These are phyloP conservation scores for Harpalus rubripes DNA, from an alignment of 2,888 invertebrate species.

Conservation along the genomic window DNA sequence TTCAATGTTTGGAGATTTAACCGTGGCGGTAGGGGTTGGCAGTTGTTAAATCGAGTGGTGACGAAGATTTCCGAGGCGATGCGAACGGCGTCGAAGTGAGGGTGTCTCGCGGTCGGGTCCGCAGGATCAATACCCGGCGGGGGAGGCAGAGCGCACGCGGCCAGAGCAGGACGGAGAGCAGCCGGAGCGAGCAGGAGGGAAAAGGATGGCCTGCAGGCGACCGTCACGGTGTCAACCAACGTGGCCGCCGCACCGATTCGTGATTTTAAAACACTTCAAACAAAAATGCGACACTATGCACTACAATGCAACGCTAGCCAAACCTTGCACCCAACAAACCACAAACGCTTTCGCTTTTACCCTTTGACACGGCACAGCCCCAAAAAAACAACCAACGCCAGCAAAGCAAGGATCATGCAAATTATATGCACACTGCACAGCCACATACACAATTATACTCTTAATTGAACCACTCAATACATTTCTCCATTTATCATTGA, in stretches of 20 bases:
- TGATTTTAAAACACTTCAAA: conserved; percentile 66
- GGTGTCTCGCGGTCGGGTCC: conserved; percentile 75
- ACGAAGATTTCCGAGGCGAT: conserved; percentile 74
- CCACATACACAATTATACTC: background rate
- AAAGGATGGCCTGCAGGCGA: conserved; percentile 22
- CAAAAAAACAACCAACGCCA: background rate
- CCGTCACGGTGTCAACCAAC: conserved; percentile 64
- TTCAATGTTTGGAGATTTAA: conserved; percentile 68
- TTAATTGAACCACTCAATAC: background rate
- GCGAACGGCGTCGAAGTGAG: conserved; percentile 72
- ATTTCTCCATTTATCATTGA: too few relatives aligned
- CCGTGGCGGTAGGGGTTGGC: conserved; percentile 69
- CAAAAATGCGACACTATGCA: conserved; percentile 55
- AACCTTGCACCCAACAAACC: background rate
- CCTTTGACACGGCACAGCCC: conserved; percentile 12
- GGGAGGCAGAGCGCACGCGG: conserved; percentile 68
- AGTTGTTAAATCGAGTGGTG: conserved; percentile 73
- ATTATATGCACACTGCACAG: conserved; percentile 14
- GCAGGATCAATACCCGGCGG: conserved; percentile 75
- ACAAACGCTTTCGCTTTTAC: conserved; percentile 35
- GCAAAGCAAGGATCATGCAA: conserved; percentile 2
- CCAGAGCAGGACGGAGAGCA: conserved; percentile 10
- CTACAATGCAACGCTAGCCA: conserved; percentile 40
- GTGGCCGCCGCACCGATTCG: conserved; percentile 53
- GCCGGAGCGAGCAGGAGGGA: background rate